These are phyloP conservation scores for Tipula unca DNA, from an alignment of 2,888 invertebrate genomes.

Conservation along the genomic window DNA sequence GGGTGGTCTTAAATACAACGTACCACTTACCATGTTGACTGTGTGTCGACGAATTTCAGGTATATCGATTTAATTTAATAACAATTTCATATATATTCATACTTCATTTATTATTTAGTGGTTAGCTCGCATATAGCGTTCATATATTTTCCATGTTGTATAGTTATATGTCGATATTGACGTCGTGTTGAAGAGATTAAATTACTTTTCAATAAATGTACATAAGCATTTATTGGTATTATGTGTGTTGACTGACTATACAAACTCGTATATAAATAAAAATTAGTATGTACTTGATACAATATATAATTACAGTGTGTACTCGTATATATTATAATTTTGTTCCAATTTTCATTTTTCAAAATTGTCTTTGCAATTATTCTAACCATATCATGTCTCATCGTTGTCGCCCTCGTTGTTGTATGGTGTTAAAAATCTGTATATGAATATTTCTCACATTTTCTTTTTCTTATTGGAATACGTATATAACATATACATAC, in stretches of 20 bases:
- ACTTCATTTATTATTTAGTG: background rate
- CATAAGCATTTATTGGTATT: background rate
- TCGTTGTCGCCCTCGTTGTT: background rate
- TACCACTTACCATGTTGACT: background rate
- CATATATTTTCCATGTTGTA: background rate
- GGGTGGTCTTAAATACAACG: background rate
- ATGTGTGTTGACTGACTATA: background rate
- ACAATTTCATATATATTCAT: background rate
- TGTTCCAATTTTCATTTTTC: background rate
- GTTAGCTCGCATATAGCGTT: background rate
- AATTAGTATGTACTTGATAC: background rate
- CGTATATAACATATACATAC: no score
- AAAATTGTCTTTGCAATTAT: background rate
- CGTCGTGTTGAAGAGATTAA: background rate
- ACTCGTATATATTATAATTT: background rate
- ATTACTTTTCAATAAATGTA: background rate
- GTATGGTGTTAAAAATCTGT: background rate
- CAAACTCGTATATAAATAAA: background rate
- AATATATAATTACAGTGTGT: background rate
- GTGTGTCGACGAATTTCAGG: background rate
- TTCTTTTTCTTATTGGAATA: background rate
- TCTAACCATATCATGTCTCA: background rate
- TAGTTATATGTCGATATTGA: background rate
- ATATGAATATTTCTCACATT: background rate
- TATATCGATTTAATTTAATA: background rate